Base-by-base conservation (phyloP, 2,797 vertebrate genomes). In the Euthynnus affinis region DNA sequence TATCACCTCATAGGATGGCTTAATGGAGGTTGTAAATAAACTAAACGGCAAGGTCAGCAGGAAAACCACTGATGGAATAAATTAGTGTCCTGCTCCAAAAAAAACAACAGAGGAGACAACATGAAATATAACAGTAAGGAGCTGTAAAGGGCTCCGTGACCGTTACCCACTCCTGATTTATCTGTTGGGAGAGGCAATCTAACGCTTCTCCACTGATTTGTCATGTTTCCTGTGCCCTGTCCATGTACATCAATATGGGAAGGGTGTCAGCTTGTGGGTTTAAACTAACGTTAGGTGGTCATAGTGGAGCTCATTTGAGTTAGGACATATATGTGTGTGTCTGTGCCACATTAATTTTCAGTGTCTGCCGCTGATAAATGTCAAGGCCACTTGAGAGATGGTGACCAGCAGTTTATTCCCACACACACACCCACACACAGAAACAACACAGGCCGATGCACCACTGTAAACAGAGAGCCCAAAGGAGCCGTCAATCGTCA, bases 141-240 rank as follows among this genome's bases (percentile, higher is more conserved):
- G 75, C 20, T 9, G 73, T 75, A 76, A 49, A 59, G 61, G 60
- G 65, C 74, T 76, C 40, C 1, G 29, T 76, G 81, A 89, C 87
- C 74, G 55, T 84, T 77, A 9, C 51, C 76, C 69, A 20, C 59
- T 66, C 51, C 73, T 91, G 91, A 95, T 94, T 94, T 93, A 95
- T 94, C 87, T 77, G 87, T 89, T 74, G 57, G 76, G 83, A 84
- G 84, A 87, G 81, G 90, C 91, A 91, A 92, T 94, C 91, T 82
- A 91, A 87, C 61, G 72, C 90, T 81, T 83, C 89, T 83, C 49
- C 29, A 5, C 87, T 93, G 90, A 95, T 95, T 94, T 92, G 91
- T 86, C 90, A 90, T 84, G 89, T 88, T 88, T 90, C 80, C 83
- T 5, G 74, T 85, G 89, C 89, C 86, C 88, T 91, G 92, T 89